These are phyloP conservation scores for Ameiurus melas DNA, from an alignment of 2,113 vertebrate genomes.

Conservation along the genomic window DNA sequence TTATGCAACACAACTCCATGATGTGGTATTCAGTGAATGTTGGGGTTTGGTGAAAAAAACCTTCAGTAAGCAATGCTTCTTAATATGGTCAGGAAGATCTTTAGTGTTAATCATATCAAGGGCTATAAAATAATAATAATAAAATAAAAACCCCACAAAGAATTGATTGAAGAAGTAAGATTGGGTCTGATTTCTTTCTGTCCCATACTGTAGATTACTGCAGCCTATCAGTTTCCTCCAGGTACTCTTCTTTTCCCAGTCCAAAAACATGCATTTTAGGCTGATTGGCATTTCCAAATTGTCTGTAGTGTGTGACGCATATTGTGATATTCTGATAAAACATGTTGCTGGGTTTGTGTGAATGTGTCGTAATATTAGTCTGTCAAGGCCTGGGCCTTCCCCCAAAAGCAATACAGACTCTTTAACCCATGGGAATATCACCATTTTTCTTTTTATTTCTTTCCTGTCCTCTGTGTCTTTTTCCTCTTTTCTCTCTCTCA, in stretches of 20 bases:
- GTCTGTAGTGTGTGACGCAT: too few species aligned
- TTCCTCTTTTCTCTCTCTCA: not conserved
- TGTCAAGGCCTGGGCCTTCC: conserved; percentile 26
- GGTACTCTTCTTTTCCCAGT: too few species aligned
- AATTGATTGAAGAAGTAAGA: not conserved
- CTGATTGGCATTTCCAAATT: too few species aligned
- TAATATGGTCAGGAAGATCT: not conserved
- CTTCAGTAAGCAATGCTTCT: not conserved
- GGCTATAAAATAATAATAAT: not conserved
- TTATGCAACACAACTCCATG: conserved; percentile 13
- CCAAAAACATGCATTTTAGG: too few species aligned
- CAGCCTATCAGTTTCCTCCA: not conserved
- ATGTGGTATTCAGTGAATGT: not conserved
- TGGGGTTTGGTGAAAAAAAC: not conserved
- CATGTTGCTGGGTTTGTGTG: conserved; percentile 23
- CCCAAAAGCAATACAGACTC: conserved; percentile 32
- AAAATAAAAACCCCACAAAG: too few species aligned
- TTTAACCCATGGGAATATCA: conserved; percentile 20
- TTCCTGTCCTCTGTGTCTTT: conserved; percentile 3
- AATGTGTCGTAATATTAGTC: conserved; percentile 12
- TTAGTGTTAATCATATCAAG: too few species aligned
- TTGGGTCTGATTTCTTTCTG: not conserved
- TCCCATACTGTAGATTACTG: not conserved
- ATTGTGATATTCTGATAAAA: conserved; percentile 24
- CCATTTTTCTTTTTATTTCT: conserved; percentile 20